These are phyloP conservation scores for Nysson spinosus DNA, from an alignment of 2,888 invertebrate species.

Conservation along the genomic window DNA sequence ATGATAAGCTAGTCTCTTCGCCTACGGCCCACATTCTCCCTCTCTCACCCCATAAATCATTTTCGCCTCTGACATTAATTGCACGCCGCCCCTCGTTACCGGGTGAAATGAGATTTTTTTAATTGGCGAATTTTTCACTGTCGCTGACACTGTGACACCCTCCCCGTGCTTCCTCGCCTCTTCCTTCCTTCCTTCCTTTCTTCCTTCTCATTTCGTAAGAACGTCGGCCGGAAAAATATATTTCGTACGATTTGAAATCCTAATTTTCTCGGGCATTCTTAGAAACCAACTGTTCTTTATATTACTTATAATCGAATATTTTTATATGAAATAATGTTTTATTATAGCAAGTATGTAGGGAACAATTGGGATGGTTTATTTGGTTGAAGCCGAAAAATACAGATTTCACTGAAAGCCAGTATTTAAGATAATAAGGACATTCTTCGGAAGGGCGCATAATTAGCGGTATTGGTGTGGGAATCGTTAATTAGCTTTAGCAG, in stretches of 20 bases:
- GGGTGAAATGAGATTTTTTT: constrained; percentile 76
- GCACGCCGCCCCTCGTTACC: constrained; percentile 74
- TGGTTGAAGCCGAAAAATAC: constrained; percentile 31
- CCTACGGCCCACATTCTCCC: constrained; percentile 48
- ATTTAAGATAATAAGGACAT: constrained; percentile 53
- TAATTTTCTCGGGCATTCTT: constrained; percentile 27
- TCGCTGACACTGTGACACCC: constrained; percentile 62
- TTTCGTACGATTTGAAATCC: constrained; percentile 19
- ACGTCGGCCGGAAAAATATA: neutral
- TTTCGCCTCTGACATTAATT: constrained; percentile 75
- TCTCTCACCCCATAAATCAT: constrained; percentile 72
- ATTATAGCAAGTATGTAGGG: constrained; percentile 10
- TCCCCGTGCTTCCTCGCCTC: constrained; percentile 20
- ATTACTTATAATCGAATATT: constrained; percentile 8
- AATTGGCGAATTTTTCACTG: constrained; percentile 75
- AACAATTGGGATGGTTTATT: constrained; percentile 7
- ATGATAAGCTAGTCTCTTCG: constrained; percentile 71
- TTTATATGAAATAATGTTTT: too few relatives aligned
- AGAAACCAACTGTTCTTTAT: neutral
- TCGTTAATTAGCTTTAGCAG: constrained; percentile 54
- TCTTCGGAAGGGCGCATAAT: constrained; percentile 35
- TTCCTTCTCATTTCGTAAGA: constrained; percentile 9
- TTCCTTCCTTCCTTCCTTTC: too few relatives aligned
- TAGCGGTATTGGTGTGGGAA: constrained; percentile 45
- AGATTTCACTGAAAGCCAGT: constrained; percentile 50